Evolutionary conservation across 2,113 vertebrate genomes (phyloP).

Genomic region (Synchiropus splendidus): DNA sequence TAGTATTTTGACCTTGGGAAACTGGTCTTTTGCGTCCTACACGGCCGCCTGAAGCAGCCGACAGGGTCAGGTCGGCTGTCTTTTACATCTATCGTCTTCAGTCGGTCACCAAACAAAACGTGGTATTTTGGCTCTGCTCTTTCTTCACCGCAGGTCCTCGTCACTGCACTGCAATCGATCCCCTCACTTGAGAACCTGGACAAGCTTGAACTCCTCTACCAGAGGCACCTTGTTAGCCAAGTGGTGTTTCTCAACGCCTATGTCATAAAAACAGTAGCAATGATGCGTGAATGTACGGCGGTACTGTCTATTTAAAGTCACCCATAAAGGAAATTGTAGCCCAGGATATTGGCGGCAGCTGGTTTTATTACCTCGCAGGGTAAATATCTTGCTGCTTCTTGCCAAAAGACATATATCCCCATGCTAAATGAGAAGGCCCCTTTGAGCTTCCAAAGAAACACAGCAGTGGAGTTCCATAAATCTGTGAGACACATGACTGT

Average conservation of each 20-base stretch:
- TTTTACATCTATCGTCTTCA: no score
- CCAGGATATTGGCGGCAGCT: constrained; percentile 18
- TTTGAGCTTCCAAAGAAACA: constrained; percentile 31
- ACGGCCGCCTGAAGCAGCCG: no score
- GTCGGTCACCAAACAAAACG: no score
- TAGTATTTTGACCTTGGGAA: no score
- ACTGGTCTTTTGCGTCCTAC: no score
- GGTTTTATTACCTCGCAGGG: constrained; percentile 29
- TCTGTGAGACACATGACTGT: constrained; percentile 29
- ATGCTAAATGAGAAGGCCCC: constrained; percentile 27
- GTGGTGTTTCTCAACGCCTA: neutral
- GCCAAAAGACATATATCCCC: constrained; percentile 28
- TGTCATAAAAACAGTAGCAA: constrained; percentile 1
- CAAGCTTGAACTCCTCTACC: no score
- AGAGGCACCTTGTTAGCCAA: no score
- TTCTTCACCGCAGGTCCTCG: no score
- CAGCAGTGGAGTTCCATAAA: constrained; percentile 32
- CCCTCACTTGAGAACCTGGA: no score
- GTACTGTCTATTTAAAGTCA: constrained; percentile 23
- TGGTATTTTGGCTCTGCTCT: no score
- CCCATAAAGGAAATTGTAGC: constrained; percentile 25
- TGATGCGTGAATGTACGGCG: constrained; percentile 10
- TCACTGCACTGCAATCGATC: no score
- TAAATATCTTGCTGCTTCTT: constrained; percentile 16
- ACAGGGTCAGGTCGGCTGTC: no score